Conservation (phyloP, 2,888 invertebrate species). For the Norana najaformis region DNA sequence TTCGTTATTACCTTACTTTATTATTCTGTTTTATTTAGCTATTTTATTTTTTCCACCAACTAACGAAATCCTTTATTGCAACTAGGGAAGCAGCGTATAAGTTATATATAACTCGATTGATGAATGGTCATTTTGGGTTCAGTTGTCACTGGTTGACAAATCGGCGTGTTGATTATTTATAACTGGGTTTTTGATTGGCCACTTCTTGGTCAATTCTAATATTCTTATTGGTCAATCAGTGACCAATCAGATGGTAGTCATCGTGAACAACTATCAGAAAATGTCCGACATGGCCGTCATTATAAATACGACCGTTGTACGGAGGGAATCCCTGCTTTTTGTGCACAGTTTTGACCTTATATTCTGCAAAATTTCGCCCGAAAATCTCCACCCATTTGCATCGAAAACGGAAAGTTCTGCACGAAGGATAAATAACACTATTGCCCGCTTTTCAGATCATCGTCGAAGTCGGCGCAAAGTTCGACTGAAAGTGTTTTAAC, state of each 20-base stretch:
- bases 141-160: neutral
- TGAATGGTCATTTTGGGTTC: neutral
- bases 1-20: too few species aligned
- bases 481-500: neutral
- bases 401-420: neutral
- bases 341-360: neutral
- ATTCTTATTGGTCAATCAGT: neutral
- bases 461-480: neutral
- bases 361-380: neutral
- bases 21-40: too few species aligned
- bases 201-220: neutral
- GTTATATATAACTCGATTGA: neutral
- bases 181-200: neutral
- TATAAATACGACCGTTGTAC: constrained; percentile 85
- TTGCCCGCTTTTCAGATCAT: neutral
- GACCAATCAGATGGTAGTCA: neutral
- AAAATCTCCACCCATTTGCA: neutral
- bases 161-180: neutral
- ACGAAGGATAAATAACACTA: neutral
- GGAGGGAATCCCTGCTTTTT: constrained; percentile 48
- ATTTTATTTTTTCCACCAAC: too few species aligned
- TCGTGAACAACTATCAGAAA: constrained; percentile 51
- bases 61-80: neutral
- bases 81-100: neutral
- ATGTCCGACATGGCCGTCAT: constrained; percentile 87